Evolutionary conservation across 2,797 vertebrate species (phyloP), one percentile per base, ranked within the genome.

Genomic region (Orestias chungarensis): DNA sequence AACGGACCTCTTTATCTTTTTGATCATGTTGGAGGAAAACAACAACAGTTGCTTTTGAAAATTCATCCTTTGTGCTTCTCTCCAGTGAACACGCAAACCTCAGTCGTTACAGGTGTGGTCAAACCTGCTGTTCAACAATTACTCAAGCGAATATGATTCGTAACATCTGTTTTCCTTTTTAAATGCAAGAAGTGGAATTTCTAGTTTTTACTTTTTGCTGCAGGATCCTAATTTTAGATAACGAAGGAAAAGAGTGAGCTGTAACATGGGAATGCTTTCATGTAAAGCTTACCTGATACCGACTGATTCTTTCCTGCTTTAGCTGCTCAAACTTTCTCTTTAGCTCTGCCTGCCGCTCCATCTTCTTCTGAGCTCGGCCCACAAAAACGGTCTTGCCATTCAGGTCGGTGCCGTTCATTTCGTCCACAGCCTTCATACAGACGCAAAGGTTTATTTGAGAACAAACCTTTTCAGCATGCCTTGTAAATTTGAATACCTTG

Each of bases 281-380:
- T 43, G 27, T 15, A 18, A 4, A 40, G 38, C 81, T 61, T 80
- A 99, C 98, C 97, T 99, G 98, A 78, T 99, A 99, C 17, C 98
- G 95, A 84, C 98, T 99, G 88, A 99, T 98, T 35, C 98, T 93
- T 84, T 99, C 98, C 85, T 99, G 98, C 85, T 99, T 99, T 17
- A 99, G 93, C 83, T 97, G 95, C 80, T 99, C 98, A 91, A 99
- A 99, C 80, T 94, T 97, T 79, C 98, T 92, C 85, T 99, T 99
- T 81, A 99, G 94, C 89, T 99, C 98, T 0, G 96, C 96, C 86
- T 99, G 98, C 1, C 98, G 95, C 74, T 99, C 98, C 44, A 99
- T 97, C 89, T 98, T 99, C 90, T 99, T 99, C 93, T 99, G 98
- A 61, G 98, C 98, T 27, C 98, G 95, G 59, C 97, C 98, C 64